These are phyloP conservation scores for Chrysolina americana DNA, from an alignment of 2,888 invertebrate genomes.

Conservation along the genomic window DNA sequence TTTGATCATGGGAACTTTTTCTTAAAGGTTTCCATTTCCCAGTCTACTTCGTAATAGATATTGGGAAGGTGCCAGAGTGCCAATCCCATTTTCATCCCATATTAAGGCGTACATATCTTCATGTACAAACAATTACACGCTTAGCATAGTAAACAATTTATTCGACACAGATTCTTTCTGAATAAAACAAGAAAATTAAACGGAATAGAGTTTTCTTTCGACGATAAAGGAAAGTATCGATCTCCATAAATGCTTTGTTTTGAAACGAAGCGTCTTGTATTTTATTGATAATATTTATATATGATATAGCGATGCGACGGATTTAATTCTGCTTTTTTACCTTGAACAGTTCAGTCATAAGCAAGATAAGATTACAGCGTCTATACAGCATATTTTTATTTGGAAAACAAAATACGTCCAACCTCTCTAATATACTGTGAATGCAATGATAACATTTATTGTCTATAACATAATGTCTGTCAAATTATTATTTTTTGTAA, in stretches of 20 bases:
- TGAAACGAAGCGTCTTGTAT: not conserved
- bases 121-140: not conserved
- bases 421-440: too few species aligned
- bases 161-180: slow-evolving; percentile 11
- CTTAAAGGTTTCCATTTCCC: not conserved
- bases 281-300: not conserved
- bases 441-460: too few species aligned
- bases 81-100: not conserved
- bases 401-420: not conserved
- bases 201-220: not conserved
- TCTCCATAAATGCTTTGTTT: not conserved
- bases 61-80: not conserved
- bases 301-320: not conserved
- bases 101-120: not conserved
- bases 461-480: too few species aligned
- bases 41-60: not conserved
- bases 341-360: too few species aligned
- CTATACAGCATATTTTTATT: not conserved
- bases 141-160: not conserved
- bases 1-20: not conserved
- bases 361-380: too few species aligned
- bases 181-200: slow-evolving; percentile 4
- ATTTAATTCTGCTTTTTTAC: not conserved
- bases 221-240: slow-evolving; percentile 12
- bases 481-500: too few species aligned